Conservation (phyloP, 2,113 vertebrate species). For the Spheniscus mendiculus region DNA sequence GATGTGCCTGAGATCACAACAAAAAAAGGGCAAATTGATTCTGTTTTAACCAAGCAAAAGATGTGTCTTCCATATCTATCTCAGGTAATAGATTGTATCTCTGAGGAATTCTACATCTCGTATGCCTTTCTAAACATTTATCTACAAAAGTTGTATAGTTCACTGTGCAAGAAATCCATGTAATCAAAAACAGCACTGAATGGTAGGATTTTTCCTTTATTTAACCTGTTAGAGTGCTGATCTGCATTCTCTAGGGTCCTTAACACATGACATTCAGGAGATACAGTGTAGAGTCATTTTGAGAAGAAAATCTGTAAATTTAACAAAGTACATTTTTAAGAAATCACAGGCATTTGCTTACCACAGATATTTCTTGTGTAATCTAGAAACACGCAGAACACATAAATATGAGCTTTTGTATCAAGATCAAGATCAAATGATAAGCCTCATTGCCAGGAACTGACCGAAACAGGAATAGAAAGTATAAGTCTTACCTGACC, state of each 20-base stretch:
- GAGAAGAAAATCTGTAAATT: background rate
- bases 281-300: background rate
- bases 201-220: background rate
- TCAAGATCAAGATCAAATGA: background rate
- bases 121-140: background rate
- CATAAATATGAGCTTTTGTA: background rate
- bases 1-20: background rate
- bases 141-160: background rate
- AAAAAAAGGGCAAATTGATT: background rate
- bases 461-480: background rate
- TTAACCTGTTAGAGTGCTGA: background rate
- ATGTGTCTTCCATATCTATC: background rate
- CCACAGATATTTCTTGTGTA: background rate
- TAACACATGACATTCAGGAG: background rate
- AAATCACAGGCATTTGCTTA: background rate
- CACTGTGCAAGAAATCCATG: background rate
- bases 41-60: background rate
- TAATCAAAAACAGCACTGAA: background rate
- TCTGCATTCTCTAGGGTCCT: background rate
- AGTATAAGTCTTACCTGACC: conserved; percentile 81
- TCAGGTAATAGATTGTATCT: background rate
- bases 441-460: background rate
- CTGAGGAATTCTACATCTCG: background rate
- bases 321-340: background rate
- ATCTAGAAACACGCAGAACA: background rate